These are phyloP conservation scores for Regulus satrapa DNA, from an alignment of 2,113 vertebrate genomes.

Conservation along the genomic window DNA sequence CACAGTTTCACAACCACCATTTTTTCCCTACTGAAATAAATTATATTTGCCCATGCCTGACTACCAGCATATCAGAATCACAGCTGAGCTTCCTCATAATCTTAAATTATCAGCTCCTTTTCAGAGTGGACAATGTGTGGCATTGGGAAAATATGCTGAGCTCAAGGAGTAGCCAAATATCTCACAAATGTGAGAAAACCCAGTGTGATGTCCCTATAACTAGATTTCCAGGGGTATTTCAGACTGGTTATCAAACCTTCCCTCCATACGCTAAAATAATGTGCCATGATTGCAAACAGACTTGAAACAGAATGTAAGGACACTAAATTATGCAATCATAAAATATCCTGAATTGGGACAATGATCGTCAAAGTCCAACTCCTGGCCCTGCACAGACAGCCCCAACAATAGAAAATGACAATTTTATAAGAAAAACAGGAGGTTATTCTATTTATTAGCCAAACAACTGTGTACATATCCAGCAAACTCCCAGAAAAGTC, in stretches of 20 bases:
- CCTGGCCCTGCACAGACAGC: neutral
- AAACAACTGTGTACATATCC: neutral
- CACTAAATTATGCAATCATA: neutral
- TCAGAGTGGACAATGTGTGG: slow-evolving; percentile 6
- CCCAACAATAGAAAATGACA: neutral
- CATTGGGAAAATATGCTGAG: slow-evolving; percentile 33
- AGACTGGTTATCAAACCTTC: slow-evolving; percentile 63
- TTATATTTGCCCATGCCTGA: slow-evolving; percentile 20
- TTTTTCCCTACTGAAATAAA: neutral
- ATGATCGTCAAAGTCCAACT: neutral
- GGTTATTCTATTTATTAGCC: neutral
- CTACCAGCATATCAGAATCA: slow-evolving; percentile 33
- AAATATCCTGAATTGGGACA: neutral
- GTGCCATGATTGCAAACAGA: neutral
- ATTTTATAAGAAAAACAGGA: neutral
- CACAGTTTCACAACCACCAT: neutral
- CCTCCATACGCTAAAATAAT: neutral
- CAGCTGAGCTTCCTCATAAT: slow-evolving; percentile 41
- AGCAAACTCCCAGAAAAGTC: neutral
- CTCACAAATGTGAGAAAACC: slow-evolving; percentile 69
- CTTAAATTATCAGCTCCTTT: slow-evolving; percentile 18
- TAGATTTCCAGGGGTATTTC: slow-evolving; percentile 64
- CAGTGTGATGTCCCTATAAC: slow-evolving; percentile 62
- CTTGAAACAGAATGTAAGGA: neutral
- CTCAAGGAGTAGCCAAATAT: slow-evolving; percentile 60